Evolutionary conservation across 2,797 vertebrate species (phyloP).

Genomic region (Benthosema pterotum): DNA sequence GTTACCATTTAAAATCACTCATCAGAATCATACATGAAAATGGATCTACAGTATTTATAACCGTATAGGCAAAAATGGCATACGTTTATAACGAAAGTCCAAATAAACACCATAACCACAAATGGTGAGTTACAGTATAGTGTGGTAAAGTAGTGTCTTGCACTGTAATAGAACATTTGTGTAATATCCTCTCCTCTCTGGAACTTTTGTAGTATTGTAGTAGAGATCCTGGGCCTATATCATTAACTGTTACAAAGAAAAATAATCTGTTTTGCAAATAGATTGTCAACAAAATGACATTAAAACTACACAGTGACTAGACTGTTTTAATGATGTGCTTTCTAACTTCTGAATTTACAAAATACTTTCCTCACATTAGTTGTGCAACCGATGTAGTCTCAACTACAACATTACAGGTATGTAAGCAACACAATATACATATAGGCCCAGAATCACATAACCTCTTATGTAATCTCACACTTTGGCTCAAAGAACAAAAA

Average conservation of each 20-base stretch:
- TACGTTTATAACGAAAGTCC: slow-evolving; percentile 17
- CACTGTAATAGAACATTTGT: slow-evolving; percentile 19
- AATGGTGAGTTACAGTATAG: slow-evolving; percentile 2
- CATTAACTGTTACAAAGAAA: too few relatives aligned
- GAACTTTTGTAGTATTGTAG: not conserved
- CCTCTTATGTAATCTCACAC: slow-evolving; percentile 9
- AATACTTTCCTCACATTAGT: too few relatives aligned
- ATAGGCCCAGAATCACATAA: too few relatives aligned
- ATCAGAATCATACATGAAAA: not conserved
- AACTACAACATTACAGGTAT: too few relatives aligned
- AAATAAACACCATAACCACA: slow-evolving; percentile 1
- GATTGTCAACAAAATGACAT: too few relatives aligned
- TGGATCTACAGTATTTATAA: not conserved
- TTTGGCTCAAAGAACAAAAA: slow-evolving; percentile 51
- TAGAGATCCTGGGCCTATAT: too few relatives aligned
- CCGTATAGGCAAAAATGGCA: not conserved
- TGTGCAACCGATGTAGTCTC: too few relatives aligned
- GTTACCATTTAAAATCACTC: not conserved
- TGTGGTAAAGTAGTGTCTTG: slow-evolving; percentile 17
- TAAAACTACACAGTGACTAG: too few relatives aligned
- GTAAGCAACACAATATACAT: too few relatives aligned
- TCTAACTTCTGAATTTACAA: too few relatives aligned
- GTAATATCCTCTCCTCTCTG: slow-evolving; percentile 12
- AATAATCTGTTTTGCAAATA: too few relatives aligned
- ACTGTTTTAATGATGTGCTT: too few relatives aligned